Evolutionary conservation across 1,140 invertebrate species (phyloP), one percentile per base, ranked within the genome.

Genomic region (Cydia strobilella): DNA sequence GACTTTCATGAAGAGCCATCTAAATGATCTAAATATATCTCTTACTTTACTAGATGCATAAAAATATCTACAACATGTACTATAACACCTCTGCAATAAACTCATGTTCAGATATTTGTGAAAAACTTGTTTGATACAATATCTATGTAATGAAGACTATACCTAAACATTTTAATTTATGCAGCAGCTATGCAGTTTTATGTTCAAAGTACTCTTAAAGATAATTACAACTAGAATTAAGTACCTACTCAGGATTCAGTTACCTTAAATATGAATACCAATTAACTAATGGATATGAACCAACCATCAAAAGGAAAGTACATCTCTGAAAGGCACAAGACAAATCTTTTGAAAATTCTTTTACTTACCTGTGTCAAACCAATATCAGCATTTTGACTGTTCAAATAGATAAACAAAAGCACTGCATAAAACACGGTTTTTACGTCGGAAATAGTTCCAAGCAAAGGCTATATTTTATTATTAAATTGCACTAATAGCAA

Each of bases 401-500:
- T 51, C 12, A 12, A 66, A 35, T 13, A 3, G 15, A 69, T 69
- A 69, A 69, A 69, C 27, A 69, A 65, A 65, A 69, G 27, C 65
- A 69, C 65, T 18, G n/a, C 20, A 35, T 35, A 39, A 69, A n/a
- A 39, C 65, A 69, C 63, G 10, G 54, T 59, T 59, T 20, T 18
- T 23, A 59, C 54, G 20, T 59, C 20, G 18, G 2, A 59, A 59
- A 59, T 23, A n/a, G 20, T 59, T 59, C 7, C 23, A 59, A 23
- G 18, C 20, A 59, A 12, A 23, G 18, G 7, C 2, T 59, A 59
- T 23, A 59, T 23, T 59, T 59, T 23, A 78, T 79, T 77, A 79
- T 80, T 75, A 75, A 75, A 86, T 76, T 84, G 83, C 82, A 88
- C 79, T 78, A 45, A 74, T 75, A 77, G 79, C 85, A 83, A 83